Evolutionary conservation across 2,888 invertebrate species (phyloP).

Genomic region (Pristionchus entomophagus): DNA sequence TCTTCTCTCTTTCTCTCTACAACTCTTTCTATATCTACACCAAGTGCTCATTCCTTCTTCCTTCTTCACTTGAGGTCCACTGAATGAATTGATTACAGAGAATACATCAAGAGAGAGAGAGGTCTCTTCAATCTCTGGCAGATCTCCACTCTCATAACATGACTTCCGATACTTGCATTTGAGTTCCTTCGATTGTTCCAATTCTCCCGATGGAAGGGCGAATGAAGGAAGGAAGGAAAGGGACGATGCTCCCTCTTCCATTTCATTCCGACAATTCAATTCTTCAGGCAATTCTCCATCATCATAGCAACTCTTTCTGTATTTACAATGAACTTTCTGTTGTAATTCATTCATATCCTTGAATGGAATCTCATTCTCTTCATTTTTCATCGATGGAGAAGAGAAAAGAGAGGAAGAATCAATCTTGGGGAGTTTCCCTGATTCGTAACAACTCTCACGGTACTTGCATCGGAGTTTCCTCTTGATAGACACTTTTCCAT

Average conservation of each 20-base stretch:
- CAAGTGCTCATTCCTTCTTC: constrained; percentile 7
- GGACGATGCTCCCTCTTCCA: constrained; percentile 54
- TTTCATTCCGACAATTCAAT: constrained; percentile 51
- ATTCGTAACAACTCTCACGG: constrained; percentile 72
- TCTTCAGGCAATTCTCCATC: constrained; percentile 58
- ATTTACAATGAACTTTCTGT: constrained; percentile 61
- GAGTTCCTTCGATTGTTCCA: constrained; percentile 57
- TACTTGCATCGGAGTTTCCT: constrained; percentile 62
- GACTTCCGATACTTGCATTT: constrained; percentile 70
- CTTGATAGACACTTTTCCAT: constrained; percentile 53
- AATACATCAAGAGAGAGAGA: constrained; percentile 27
- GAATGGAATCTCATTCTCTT: constrained; percentile 14
- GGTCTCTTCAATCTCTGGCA: constrained; percentile 55
- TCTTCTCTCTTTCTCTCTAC: constrained; percentile 44
- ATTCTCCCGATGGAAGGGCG: neutral
- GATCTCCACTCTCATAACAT: constrained; percentile 71
- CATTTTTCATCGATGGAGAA: neutral
- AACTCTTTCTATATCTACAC: constrained; percentile 66
- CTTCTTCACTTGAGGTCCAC: neutral
- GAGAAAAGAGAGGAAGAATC: constrained; percentile 17
- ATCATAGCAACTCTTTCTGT: constrained; percentile 66
- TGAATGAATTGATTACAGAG: neutral
- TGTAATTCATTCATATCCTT: constrained; percentile 61
- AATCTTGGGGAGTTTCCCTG: constrained; percentile 63
- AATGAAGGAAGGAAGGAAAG: constrained; percentile 44